phyloP scores from a whole-genome alignment of 2,888 invertebrate species.

The Diogma glabrata region DNA sequence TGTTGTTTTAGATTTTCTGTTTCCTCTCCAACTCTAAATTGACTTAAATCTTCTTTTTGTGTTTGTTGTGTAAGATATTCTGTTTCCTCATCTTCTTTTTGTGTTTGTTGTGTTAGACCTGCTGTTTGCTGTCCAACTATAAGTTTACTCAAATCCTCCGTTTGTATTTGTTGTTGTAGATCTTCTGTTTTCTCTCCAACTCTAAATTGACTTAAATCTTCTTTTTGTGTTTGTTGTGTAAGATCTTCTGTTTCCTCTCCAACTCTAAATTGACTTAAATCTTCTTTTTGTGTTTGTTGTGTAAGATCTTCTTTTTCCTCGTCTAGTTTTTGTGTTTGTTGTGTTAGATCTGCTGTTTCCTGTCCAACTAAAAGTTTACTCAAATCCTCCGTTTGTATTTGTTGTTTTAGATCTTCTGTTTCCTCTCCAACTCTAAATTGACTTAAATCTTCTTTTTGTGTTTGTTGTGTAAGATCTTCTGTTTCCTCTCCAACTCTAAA shows the following conservation, averaged over 20 bases:
- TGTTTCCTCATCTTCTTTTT: background rate
- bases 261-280: background rate
- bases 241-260: slow-evolving; percentile 7
- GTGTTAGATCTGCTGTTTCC: background rate
- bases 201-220: slow-evolving; percentile 1
- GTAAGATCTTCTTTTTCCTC: background rate
- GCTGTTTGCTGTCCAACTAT: background rate
- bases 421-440: background rate
- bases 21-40: background rate
- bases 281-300: slow-evolving; percentile 2
- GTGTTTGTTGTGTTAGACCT: background rate
- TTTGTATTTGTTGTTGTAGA: too few relatives aligned
- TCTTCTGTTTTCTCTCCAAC: background rate
- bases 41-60: slow-evolving; percentile 3
- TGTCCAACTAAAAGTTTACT: too few relatives aligned
- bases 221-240: slow-evolving; percentile 1
- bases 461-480: slow-evolving; percentile 7
- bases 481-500: too few relatives aligned
- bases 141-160: too few relatives aligned
- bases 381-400: too few relatives aligned
- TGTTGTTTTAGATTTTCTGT: too few relatives aligned
- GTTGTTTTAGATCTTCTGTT: too few relatives aligned
- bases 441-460: slow-evolving; percentile 3
- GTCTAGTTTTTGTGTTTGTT: too few relatives aligned
- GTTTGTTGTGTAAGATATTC: slow-evolving; percentile 7